Evolutionary conservation across 2,888 invertebrate species (phyloP).

Genomic region (Chrysolina oricalcia): DNA sequence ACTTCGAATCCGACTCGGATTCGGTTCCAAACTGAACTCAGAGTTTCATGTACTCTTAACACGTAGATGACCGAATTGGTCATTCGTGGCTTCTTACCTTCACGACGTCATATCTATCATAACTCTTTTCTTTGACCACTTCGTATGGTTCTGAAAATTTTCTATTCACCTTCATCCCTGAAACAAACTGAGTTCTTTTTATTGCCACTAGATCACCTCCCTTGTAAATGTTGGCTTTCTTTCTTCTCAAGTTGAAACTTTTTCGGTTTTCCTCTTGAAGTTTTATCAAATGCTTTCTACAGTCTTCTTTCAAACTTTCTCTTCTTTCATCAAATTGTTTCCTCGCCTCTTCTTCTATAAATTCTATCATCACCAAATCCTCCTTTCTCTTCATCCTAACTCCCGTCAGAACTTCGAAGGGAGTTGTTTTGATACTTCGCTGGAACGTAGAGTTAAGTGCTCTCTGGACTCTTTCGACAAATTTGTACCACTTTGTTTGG

Average conservation of each 20-base stretch:
- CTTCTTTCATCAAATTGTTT: conserved; percentile 40
- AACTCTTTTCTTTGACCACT: conserved; percentile 45
- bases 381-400: conserved; percentile 43
- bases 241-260: conserved; percentile 50
- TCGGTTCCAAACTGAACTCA: conserved; percentile 44
- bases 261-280: conserved; percentile 58
- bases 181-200: conserved; percentile 64
- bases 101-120: conserved; percentile 63
- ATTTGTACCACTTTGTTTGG: conserved; percentile 61
- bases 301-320: conserved; percentile 38
- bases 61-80: conserved; percentile 56
- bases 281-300: conserved; percentile 42
- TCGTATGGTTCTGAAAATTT: conserved; percentile 64
- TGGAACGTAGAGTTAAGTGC: conserved; percentile 60
- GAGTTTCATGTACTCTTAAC: conserved; percentile 55
- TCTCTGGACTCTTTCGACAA: conserved; percentile 55
- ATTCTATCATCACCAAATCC: too few species aligned
- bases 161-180: conserved; percentile 62
- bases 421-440: conserved; percentile 56
- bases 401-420: conserved; percentile 57
- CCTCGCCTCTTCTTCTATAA: conserved; percentile 38
- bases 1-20: conserved; percentile 45
- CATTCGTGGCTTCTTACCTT: conserved; percentile 61
- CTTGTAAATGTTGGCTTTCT: conserved; percentile 51
- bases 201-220: conserved; percentile 62